Evolutionary conservation across 2,113 vertebrate species (phyloP).

Genomic region (Holacanthus passer): DNA sequence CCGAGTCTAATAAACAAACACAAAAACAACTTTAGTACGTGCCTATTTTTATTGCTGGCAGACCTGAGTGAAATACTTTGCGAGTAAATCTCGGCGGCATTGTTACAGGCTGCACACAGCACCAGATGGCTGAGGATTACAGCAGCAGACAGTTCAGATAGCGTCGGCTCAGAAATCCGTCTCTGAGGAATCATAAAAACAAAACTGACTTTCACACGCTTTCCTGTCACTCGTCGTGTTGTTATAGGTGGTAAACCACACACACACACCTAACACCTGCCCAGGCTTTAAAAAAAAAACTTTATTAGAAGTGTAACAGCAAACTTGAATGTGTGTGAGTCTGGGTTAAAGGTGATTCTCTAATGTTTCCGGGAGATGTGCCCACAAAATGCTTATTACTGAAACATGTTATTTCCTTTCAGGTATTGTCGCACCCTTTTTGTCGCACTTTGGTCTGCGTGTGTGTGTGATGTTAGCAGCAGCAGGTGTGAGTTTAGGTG

Average conservation of each 20-base stretch:
- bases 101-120: background rate
- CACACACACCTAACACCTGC: conserved; percentile 1
- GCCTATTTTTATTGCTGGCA: background rate
- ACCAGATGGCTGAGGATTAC: conserved; percentile 57
- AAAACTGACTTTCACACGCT: background rate
- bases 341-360: conserved; percentile 21
- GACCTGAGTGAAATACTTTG: conserved; percentile 22
- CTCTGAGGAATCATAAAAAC: conserved; percentile 5
- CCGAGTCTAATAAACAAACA: background rate
- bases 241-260: background rate
- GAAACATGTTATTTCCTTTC: conserved; percentile 36
- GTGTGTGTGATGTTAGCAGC: conserved; percentile 14
- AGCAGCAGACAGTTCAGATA: conserved; percentile 22
- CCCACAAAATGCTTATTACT: conserved; percentile 41
- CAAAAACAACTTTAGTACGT: background rate
- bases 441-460: background rate
- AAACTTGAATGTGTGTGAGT: background rate
- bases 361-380: conserved; percentile 9
- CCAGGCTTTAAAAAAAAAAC: background rate
- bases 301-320: background rate
- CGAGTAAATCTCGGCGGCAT: background rate
- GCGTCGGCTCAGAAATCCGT: background rate
- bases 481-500: conserved; percentile 3
- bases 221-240: background rate
- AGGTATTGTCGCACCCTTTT: conserved; percentile 11